Evolutionary conservation across 1,140 invertebrate species (phyloP), one percentile per base, ranked within the genome.

Genomic region (Eumeta japonica): DNA sequence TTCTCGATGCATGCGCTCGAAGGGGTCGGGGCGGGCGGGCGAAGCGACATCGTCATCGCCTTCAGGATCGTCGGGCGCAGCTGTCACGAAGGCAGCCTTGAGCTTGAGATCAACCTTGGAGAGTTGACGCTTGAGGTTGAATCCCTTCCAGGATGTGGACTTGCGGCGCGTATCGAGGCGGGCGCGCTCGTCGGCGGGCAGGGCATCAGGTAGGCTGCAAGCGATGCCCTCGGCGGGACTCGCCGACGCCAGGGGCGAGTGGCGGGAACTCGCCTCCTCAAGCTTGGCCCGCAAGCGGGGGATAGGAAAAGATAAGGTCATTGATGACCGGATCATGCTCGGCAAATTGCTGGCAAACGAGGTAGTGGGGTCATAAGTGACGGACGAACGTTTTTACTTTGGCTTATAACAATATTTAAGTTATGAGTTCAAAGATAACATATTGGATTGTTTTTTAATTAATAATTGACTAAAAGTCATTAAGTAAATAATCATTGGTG

Each of bases 101-200:
- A 89, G 77, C 65, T 88, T 89, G 51, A 88, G 77, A 68, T 90
- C 88, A 38, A 88, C 87, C 68, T 83, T 87, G 41, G 84, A 87
- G 45, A 90, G 77, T 65, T 88, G 87, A 58, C 87, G 82, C 66
- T 89, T 90, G 28, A 90, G 76, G 57, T 83, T 87, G 63, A 89
- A 86, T 37, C 79, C 81, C 65, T 83, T 86, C 83, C 84, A 85
- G 24, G 82, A 78, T 9, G 79, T 77, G 32, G 82, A 83, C 54
- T 82, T 82, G 24, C 82, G 72, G 43, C 67, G 46, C 4, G 61
- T 47, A 37, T 65, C 64, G 28, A 58, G 61, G 37, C 35, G 51
- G 31, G 42, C 68, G 36, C 41, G 62, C 60, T 50, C 51, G 55
- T 52, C 59, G 20, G 10, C 43, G 47, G 52, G 17, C 28, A 50